A percentile compares a stretch with the other conserved stretches of the same genome.
Conservation (phyloP, 1,140 invertebrate species). For the Bilobella aurantiaca region DNA sequence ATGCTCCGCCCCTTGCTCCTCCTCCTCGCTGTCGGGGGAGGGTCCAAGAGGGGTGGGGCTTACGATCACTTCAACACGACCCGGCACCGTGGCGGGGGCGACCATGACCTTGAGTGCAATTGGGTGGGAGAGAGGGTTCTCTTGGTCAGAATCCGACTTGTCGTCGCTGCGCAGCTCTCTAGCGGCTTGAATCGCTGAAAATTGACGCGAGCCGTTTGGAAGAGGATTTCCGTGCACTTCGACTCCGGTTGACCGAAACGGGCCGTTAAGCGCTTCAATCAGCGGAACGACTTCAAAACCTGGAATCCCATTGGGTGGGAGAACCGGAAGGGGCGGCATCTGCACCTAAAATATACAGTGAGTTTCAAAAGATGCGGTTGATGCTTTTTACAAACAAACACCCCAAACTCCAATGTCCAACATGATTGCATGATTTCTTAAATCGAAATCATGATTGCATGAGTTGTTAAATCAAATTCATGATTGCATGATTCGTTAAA, state of each 20-base stretch:
- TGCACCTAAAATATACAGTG: constrained; percentile 29
- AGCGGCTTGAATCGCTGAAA: constrained; percentile 17
- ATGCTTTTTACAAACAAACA: not conserved
- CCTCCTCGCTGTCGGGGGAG: not conserved
- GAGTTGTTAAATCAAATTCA: not conserved
- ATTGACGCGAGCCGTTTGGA: constrained; percentile 35
- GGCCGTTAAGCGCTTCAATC: constrained; percentile 97
- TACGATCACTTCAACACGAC: not conserved
- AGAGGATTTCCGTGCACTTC: too few species aligned
- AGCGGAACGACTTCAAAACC: constrained; percentile 91
- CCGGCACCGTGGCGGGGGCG: constrained; percentile 7
- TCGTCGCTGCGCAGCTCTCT: constrained; percentile 14
- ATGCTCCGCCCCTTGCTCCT: not conserved
- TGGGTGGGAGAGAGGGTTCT: constrained; percentile 9
- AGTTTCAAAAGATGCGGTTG: constrained; percentile 15
- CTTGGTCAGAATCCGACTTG: constrained; percentile 16
- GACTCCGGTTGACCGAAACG: constrained; percentile 51
- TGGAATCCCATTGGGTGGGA: constrained; percentile 63
- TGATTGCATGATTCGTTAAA: not conserved
- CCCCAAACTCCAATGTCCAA: not conserved
- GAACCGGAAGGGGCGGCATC: too few species aligned
- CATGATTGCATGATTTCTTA: not conserved
- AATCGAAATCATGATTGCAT: not conserved
- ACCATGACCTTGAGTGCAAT: constrained; percentile 33
- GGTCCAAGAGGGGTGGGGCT: too few species aligned